A percentile compares a stretch with the other conserved stretches of the same genome.
These are phyloP conservation scores for Caenorhabditis latens DNA, from an alignment of 1,140 invertebrate species.

Conservation along the genomic window DNA sequence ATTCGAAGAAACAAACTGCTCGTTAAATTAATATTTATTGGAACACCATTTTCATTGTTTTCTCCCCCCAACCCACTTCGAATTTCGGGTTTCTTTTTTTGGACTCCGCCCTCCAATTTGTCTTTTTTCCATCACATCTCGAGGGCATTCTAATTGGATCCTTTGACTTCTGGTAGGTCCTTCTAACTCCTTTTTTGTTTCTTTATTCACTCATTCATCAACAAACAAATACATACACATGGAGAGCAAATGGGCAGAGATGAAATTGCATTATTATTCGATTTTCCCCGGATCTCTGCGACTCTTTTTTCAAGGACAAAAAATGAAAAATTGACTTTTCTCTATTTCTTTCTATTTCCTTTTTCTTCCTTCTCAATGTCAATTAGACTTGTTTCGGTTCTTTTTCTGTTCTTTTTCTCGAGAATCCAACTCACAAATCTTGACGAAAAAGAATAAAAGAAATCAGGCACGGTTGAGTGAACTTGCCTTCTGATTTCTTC, in stretches of 20 bases:
- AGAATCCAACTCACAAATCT: neutral
- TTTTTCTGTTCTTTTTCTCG: neutral
- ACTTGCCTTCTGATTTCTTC: conserved; percentile 24
- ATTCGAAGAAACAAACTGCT: neutral
- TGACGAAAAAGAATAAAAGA: conserved; percentile 31
- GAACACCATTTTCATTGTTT: neutral
- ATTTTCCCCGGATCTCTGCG: conserved; percentile 41
- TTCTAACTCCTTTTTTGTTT: conserved; percentile 33
- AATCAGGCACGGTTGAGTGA: conserved; percentile 26
- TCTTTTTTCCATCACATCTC: neutral
- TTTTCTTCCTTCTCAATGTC: conserved; percentile 15
- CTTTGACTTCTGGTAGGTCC: neutral
- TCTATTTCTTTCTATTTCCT: neutral
- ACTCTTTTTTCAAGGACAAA: neutral
- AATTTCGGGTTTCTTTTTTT: neutral
- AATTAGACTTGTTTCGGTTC: neutral
- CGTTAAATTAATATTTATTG: neutral
- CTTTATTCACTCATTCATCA: neutral
- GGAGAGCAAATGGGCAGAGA: conserved; percentile 8
- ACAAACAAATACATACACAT: conserved; percentile 9
- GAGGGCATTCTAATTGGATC: conserved; percentile 52
- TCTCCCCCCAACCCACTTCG: neutral
- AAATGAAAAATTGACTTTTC: conserved; percentile 2
- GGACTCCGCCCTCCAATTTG: neutral
- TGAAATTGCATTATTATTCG: conserved; percentile 55